Evolutionary conservation across 1,140 invertebrate genomes (phyloP).

Genomic region (Lordiphosa mommai): DNA sequence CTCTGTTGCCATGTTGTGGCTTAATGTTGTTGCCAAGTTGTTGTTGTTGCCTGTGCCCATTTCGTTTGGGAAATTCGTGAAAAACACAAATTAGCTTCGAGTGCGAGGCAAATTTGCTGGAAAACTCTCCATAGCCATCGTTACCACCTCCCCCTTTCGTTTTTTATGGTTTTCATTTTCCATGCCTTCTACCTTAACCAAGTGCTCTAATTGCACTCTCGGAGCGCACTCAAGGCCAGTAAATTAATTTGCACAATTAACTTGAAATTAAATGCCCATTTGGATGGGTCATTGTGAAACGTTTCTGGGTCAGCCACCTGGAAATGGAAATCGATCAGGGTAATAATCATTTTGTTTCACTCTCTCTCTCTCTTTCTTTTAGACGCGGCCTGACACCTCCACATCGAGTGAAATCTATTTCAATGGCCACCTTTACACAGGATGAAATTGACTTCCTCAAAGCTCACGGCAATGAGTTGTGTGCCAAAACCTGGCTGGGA

Average conservation of each 20-base stretch:
- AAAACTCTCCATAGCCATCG: conserved; percentile 36
- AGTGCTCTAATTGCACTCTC: conserved; percentile 46
- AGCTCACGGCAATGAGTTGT: conserved; percentile 95
- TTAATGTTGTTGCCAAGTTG: conserved; percentile 27
- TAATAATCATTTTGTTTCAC: not conserved
- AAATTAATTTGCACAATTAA: conserved; percentile 71
- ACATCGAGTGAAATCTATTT: conserved; percentile 98
- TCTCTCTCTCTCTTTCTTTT: conserved; percentile 66
- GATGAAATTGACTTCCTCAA: conserved; percentile 97
- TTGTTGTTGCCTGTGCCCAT: conserved; percentile 44
- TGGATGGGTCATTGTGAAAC: conserved; percentile 42
- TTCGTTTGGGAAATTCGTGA: conserved; percentile 72
- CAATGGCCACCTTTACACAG: conserved; percentile 97
- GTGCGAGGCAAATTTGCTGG: conserved; percentile 53
- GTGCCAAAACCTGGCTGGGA: conserved; percentile 93
- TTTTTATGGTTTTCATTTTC: conserved; percentile 59
- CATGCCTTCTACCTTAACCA: conserved; percentile 21
- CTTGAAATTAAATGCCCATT: conserved; percentile 71
- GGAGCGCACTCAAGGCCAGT: conserved; percentile 48
- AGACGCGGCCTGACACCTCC: conserved; percentile 98
- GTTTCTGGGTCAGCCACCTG: conserved; percentile 31
- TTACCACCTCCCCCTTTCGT: conserved; percentile 6
- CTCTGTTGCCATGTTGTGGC: conserved; percentile 30
- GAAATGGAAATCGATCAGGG: not conserved
- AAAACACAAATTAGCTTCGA: conserved; percentile 67